These are phyloP conservation scores for Melipona quadrifasciata DNA, from an alignment of 1,140 invertebrate genomes.

Conservation along the genomic window DNA sequence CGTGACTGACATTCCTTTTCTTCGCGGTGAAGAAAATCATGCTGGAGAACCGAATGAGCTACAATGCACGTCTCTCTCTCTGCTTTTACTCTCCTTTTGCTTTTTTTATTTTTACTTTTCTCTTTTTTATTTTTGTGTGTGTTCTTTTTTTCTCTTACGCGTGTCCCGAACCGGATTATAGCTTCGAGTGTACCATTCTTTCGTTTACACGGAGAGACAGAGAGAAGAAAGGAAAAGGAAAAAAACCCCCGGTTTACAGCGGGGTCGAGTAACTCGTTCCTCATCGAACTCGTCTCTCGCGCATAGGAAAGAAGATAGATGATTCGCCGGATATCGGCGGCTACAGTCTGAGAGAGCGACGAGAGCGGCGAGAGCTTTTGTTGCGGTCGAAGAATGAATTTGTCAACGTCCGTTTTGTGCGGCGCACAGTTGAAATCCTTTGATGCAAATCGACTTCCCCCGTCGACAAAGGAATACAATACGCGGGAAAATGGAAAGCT, in stretches of 20 bases:
- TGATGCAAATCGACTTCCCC: constrained; percentile 9
- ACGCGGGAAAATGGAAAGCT: constrained; percentile 14
- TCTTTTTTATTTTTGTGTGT: not conserved
- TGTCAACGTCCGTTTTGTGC: constrained; percentile 37
- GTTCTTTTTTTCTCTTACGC: not conserved
- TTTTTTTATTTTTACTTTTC: not conserved
- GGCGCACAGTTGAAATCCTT: not conserved
- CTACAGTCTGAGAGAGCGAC: not conserved
- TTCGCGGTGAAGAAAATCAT: constrained; percentile 48
- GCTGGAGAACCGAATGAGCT: constrained; percentile 7
- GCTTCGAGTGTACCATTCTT: not conserved
- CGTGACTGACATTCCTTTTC: constrained; percentile 61
- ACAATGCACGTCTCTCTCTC: not conserved
- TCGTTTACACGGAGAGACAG: not conserved
- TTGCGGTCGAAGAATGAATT: constrained; percentile 38
- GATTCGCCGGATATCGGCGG: not conserved
- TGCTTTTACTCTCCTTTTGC: not conserved
- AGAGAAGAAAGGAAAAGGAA: not conserved
- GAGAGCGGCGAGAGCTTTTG: constrained; percentile 20
- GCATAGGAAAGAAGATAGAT: constrained; percentile 9
- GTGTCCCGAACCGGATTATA: constrained; percentile 22
- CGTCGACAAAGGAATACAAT: not conserved
- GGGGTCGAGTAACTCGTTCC: constrained; percentile 48
- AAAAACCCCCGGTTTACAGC: too few species aligned
- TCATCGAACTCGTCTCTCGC: not conserved